A percentile compares a stretch with the other conserved stretches of the same genome.
Evolutionary conservation across 2,797 vertebrate species (phyloP).

Genomic region (Coccyzus lansbergi): DNA sequence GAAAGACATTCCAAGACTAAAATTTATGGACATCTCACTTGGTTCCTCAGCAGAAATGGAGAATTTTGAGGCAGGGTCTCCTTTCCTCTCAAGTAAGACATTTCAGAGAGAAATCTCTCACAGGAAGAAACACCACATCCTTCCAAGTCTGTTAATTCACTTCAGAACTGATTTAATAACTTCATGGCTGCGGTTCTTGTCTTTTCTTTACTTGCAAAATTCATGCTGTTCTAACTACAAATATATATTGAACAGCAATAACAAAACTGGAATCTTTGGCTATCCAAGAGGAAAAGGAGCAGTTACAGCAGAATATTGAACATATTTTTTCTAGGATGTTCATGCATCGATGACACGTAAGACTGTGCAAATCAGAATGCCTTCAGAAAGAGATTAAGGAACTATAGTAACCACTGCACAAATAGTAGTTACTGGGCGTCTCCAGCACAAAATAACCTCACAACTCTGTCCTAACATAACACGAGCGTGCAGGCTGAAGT

Average conservation of each 20-base stretch:
- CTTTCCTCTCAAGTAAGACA: neutral
- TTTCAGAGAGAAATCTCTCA: neutral
- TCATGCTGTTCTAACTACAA: neutral
- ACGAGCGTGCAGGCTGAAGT: neutral
- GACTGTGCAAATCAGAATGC: neutral
- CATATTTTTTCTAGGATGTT: neutral
- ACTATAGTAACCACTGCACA: slow-evolving; percentile 21
- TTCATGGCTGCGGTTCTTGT: neutral
- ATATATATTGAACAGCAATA: neutral
- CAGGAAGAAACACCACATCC: neutral
- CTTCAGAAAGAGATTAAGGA: slow-evolving; percentile 41
- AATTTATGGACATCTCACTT: neutral
- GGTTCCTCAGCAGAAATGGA: neutral
- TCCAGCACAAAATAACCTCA: slow-evolving; percentile 32
- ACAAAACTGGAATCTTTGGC: neutral
- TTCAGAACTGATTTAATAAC: neutral
- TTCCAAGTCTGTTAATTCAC: neutral
- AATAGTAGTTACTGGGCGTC: neutral
- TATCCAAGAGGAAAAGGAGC: neutral
- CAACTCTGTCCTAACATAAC: neutral
- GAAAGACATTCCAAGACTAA: neutral
- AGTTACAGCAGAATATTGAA: neutral
- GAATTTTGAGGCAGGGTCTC: neutral
- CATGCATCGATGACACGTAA: neutral
- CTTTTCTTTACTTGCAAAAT: neutral